Percentiles rank a stretch among this genome's conserved stretches.
Evolutionary conservation across 2,797 vertebrate genomes (phyloP).

Genomic region (Pyrocephalus nanus): DNA sequence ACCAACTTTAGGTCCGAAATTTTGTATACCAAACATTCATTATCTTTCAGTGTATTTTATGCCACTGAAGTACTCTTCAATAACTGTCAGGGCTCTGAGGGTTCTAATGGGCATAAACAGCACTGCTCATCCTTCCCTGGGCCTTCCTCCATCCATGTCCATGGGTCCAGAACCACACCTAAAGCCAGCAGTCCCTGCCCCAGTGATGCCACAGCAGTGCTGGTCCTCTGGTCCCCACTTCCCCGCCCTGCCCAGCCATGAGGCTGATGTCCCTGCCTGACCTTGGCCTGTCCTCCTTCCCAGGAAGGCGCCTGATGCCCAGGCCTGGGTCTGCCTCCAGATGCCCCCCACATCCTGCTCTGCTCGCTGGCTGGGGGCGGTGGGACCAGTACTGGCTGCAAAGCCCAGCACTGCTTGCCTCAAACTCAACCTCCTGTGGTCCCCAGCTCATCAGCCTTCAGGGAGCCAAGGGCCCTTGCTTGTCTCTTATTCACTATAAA

Average conservation of each 20-base stretch:
- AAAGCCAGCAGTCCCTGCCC: background rate
- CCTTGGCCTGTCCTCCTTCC: background rate
- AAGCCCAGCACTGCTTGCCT: rapidly evolving
- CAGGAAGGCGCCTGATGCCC: too few species aligned
- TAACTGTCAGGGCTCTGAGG: background rate
- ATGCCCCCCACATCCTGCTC: background rate
- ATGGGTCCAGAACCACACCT: background rate
- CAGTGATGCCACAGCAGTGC: background rate
- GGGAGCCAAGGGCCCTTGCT: background rate
- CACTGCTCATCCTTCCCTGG: rapidly evolving
- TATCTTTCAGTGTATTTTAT: background rate
- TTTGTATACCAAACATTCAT: background rate
- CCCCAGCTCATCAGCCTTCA: background rate
- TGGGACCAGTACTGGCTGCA: background rate
- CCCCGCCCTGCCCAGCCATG: rapidly evolving
- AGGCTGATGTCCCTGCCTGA: background rate
- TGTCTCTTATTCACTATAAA: background rate
- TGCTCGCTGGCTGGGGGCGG: background rate
- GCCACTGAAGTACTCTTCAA: background rate
- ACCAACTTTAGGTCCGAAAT: background rate
- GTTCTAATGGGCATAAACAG: background rate
- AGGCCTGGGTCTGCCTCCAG: background rate
- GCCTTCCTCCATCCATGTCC: rapidly evolving
- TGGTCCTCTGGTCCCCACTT: background rate
- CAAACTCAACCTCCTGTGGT: too few species aligned